These are phyloP conservation scores for Odontomachus brunneus DNA, from an alignment of 1,140 invertebrate species.

Conservation along the genomic window DNA sequence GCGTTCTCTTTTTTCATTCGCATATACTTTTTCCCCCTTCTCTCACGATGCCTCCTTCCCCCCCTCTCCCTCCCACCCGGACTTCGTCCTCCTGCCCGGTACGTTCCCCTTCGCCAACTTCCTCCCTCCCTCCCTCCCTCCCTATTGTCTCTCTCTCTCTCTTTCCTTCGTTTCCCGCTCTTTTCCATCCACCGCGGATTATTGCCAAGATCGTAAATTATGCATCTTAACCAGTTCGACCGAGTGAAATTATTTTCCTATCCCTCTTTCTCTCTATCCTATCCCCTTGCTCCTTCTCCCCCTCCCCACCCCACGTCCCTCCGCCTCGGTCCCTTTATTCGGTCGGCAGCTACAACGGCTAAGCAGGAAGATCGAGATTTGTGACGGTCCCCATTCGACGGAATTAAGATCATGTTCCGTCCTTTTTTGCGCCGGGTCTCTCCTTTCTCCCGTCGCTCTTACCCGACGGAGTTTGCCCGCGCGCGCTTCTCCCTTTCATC, in stretches of 20 bases:
- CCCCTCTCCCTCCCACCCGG: constrained; percentile 53
- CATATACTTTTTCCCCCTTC: constrained; percentile 62
- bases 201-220: constrained; percentile 83
- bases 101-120: too few relatives aligned
- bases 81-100: constrained; percentile 1
- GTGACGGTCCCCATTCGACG: constrained; percentile 73
- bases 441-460: constrained; percentile 33
- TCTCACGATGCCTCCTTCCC: not conserved
- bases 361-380: constrained; percentile 81
- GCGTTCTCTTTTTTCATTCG: constrained; percentile 68
- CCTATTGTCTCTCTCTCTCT: constrained; percentile 1
- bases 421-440: constrained; percentile 27
- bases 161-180: constrained; percentile 27
- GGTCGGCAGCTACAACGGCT: constrained; percentile 69
- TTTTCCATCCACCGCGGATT: constrained; percentile 72
- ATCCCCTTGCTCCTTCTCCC: too few relatives aligned
- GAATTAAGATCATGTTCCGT: constrained; percentile 80
- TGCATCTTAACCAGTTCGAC: constrained; percentile 81
- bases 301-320: too few relatives aligned
- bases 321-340: constrained; percentile 19
- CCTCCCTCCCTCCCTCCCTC: constrained; percentile 11
- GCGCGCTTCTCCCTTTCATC: constrained; percentile 51
- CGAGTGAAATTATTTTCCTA: constrained; percentile 78
- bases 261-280: constrained; percentile 12
- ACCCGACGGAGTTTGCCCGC: constrained; percentile 1